Evolutionary conservation across 2,113 vertebrate genomes (phyloP), one percentile per base, ranked within the genome.

Genomic region (Pyxicephalus adspersus): DNA sequence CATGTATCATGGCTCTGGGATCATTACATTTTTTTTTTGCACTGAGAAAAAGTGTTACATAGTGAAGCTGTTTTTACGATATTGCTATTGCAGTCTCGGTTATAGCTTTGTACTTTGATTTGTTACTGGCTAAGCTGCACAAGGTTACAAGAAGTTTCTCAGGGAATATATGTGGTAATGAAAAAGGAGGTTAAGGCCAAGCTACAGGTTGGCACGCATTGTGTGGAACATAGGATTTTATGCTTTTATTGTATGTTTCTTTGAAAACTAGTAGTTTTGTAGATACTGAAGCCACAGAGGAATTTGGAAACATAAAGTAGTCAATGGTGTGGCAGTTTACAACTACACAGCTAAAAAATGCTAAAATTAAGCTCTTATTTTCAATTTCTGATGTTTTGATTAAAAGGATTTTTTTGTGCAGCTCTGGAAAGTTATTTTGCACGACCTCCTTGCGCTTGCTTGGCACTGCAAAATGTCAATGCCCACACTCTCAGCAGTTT

Each of bases 401-500:
- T 64, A 54, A 34, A 45, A 71, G 19, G 22, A 34, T 77, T 54
- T 61, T 54, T 70, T 45, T 50, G 25, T 80, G 25, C 63, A 80
- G 34, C 23, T 19, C 57, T 7, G 38, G 64, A 51, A 50, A 38
- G 76, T 78, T 77, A 64, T 80, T 80, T 64, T 61, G 70, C 51
- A 70, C 31, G 65, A 25, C 54, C 77, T 60, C 77, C 55, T 80
- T 28, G 45, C 29, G 54, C 64, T 71, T 20, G 28, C 60, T 45
- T 80, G 77, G 66, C 77, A 71, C 28, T 52, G 57, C n/a, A 28
- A 80, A 80, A 80, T 80, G 67, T 51, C 78, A 80, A 15, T 19
- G 8, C 57, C 72, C 58, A 52, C 28, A 19, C 25, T 55, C 57
- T 31, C 67, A 28, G 67, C 67, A 61, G 45, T 18, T 64, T 15